Conservation (phyloP, 2,888 invertebrate species). For the Brachynemurus nebulosus region DNA sequence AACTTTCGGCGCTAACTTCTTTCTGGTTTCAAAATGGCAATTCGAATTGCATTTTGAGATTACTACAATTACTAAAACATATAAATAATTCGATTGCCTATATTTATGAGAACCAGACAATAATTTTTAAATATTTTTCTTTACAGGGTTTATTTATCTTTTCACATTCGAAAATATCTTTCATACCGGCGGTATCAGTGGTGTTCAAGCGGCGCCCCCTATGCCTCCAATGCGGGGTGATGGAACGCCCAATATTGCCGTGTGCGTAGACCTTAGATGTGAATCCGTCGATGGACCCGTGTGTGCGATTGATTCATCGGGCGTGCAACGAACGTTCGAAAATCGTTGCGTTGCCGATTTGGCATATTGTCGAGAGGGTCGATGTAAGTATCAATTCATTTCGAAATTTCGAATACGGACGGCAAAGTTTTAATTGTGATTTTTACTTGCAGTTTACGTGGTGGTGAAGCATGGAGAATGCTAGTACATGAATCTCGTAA, state of each 20-base stretch:
- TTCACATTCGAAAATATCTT: too few species aligned
- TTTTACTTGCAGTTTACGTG: constrained; percentile 37
- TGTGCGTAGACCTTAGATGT: constrained; percentile 31
- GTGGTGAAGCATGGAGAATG: constrained; percentile 42
- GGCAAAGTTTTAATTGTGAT: too few species aligned
- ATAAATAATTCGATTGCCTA: too few species aligned
- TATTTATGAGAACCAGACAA: too few species aligned
- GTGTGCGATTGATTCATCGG: constrained; percentile 42
- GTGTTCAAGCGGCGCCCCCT: constrained; percentile 4
- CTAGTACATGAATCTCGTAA: too few species aligned
- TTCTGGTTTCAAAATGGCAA: too few species aligned
- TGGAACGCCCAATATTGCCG: constrained; percentile 16
- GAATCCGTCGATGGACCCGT: constrained; percentile 38
- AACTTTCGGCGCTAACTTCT: too few species aligned
- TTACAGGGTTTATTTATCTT: too few species aligned
- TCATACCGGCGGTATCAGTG: neutral
- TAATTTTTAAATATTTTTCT: too few species aligned
- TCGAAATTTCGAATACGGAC: too few species aligned
- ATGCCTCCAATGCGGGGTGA: constrained; percentile 15
- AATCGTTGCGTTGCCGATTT: constrained; percentile 42
- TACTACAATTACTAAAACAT: too few species aligned
- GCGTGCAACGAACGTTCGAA: constrained; percentile 39
- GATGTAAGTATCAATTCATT: constrained; percentile 41
- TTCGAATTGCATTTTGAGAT: too few species aligned
- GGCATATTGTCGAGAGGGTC: constrained; percentile 41